A percentile compares a stretch with the other conserved stretches of the same genome.
Evolutionary conservation across 2,888 invertebrate species (phyloP).

Genomic region (Cephonodes hylas): DNA sequence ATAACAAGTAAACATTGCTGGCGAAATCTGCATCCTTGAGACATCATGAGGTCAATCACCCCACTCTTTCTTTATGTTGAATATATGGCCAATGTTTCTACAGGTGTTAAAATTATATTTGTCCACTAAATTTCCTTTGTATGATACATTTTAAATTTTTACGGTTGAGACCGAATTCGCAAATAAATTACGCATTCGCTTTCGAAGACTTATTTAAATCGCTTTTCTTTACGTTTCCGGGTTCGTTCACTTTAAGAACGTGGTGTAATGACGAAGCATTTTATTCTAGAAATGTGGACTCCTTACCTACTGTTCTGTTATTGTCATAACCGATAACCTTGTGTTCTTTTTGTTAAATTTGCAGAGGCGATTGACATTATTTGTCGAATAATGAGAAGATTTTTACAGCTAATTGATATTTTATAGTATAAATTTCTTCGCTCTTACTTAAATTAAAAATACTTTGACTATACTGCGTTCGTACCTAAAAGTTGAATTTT

Average conservation of each 20-base stretch:
- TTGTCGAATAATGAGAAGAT: no score
- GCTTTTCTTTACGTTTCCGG: not conserved
- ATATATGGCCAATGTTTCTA: slow-evolving; percentile 41
- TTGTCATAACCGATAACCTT: not conserved
- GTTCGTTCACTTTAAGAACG: not conserved
- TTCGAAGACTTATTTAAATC: not conserved
- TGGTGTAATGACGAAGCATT: not conserved
- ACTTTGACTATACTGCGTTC: no score
- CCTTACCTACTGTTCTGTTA: not conserved
- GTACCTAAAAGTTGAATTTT: no score
- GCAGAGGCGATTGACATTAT: no score
- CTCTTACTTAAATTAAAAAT: no score
- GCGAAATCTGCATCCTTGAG: slow-evolving; percentile 40
- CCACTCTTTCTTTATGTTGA: slow-evolving; percentile 35
- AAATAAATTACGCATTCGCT: not conserved
- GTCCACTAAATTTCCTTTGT: slow-evolving; percentile 23
- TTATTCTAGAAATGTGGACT: not conserved
- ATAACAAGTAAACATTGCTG: slow-evolving; percentile 30
- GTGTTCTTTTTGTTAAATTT: no score
- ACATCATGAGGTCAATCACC: slow-evolving; percentile 39
- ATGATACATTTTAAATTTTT: not conserved
- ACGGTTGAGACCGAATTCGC: not conserved
- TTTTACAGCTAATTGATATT: no score
- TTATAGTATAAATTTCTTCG: no score
- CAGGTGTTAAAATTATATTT: slow-evolving; percentile 38